Evolutionary conservation across 1,140 invertebrate species (phyloP).

Genomic region (Muscidifurax raptorellus): DNA sequence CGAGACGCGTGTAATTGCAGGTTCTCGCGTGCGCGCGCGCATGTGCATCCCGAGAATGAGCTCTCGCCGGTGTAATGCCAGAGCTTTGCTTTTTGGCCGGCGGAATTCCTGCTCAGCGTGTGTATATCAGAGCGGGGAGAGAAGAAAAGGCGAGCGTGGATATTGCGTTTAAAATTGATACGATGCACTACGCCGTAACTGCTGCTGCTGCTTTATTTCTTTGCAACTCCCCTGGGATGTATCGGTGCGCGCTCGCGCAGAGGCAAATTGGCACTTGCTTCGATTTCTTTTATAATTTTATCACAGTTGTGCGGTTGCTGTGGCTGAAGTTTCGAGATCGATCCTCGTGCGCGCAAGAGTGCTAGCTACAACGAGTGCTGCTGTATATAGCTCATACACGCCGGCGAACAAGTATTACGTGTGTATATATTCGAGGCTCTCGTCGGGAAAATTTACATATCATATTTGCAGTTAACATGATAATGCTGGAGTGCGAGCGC

Average conservation of each 20-base stretch:
- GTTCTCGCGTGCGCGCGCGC: not conserved
- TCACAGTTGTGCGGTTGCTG: not conserved
- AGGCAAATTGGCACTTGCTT: slow-evolving; percentile 22
- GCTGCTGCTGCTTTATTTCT: not conserved
- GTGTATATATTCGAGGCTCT: not conserved
- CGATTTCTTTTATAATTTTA: slow-evolving; percentile 38
- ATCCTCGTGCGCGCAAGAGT: not conserved
- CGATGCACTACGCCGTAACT: not conserved
- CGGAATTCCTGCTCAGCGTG: not conserved
- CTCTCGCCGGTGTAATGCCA: slow-evolving; percentile 3
- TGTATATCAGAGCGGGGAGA: not conserved
- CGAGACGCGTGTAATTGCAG: slow-evolving; percentile 45
- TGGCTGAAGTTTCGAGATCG: not conserved
- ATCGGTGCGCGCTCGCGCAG: not conserved
- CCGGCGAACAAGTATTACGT: not conserved
- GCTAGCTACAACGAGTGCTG: not conserved
- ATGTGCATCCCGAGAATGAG: not conserved
- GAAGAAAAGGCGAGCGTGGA: not conserved
- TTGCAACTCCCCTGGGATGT: not conserved
- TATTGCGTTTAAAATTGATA: slow-evolving; percentile 9
- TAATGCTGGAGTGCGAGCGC: slow-evolving; percentile 28
- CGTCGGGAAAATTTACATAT: slow-evolving; percentile 46
- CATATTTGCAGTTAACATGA: slow-evolving; percentile 45
- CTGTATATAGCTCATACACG: not conserved
- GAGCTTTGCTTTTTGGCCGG: slow-evolving; percentile 1